These are phyloP conservation scores for Pocillopora damicornis DNA, from an alignment of 64 coral and sea anemone species.

Conservation along the genomic window DNA sequence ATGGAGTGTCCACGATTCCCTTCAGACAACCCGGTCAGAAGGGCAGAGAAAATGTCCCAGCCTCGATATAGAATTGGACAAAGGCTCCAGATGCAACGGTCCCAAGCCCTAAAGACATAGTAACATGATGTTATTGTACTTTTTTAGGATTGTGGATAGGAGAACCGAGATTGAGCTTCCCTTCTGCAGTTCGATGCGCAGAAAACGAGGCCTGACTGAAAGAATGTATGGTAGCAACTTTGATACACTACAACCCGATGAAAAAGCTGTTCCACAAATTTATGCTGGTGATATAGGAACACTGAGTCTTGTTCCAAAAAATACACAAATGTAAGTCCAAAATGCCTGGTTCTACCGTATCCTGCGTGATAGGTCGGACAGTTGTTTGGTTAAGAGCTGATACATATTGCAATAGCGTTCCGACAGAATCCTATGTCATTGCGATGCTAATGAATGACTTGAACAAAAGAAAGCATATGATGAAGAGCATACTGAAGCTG, in stretches of 20 bases:
- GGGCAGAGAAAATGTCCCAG: too few relatives aligned
- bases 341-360: neutral
- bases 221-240: too few relatives aligned
- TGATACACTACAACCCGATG: too few relatives aligned
- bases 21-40: too few relatives aligned
- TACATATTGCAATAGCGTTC: neutral
- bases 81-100: too few relatives aligned
- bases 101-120: neutral
- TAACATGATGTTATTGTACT: neutral
- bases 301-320: neutral
- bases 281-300: neutral
- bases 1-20: too few relatives aligned
- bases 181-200: neutral
- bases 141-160: neutral
- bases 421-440: too few relatives aligned
- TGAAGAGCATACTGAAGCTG: too few relatives aligned
- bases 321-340: slow-evolving; percentile 1
- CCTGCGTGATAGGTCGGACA: neutral
- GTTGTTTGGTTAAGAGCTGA: neutral
- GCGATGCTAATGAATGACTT: too few relatives aligned
- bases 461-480: too few relatives aligned
- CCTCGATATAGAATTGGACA: too few relatives aligned
- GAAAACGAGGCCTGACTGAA: neutral
- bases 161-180: slow-evolving; percentile 3
- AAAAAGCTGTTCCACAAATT: neutral